Evolutionary conservation across 2,113 vertebrate species (phyloP).

Genomic region (Dendropsophus ebraccatus): DNA sequence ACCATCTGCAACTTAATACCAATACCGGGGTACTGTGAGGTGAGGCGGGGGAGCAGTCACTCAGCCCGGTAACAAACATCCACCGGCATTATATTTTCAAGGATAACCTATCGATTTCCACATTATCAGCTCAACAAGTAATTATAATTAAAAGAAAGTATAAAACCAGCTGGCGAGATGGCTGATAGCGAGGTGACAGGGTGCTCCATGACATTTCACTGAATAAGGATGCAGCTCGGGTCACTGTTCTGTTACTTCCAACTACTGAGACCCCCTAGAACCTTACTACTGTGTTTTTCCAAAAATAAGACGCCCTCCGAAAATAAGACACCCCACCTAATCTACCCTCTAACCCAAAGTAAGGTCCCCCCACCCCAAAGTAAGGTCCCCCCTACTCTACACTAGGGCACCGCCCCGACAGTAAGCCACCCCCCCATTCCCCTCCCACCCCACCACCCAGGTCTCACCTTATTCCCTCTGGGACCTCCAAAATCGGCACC

Average conservation of each 20-base stretch:
- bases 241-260: not conserved
- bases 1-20: slow-evolving; percentile 19
- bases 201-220: not conserved
- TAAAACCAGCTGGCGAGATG: not conserved
- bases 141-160: not conserved
- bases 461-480: too few species aligned
- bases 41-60: not conserved
- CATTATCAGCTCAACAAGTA: not conserved
- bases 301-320: too few species aligned
- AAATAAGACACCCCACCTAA: too few species aligned
- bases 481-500: too few species aligned
- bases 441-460: too few species aligned
- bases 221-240: not conserved
- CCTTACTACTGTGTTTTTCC: too few species aligned
- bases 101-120: not conserved
- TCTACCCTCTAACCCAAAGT: too few species aligned
- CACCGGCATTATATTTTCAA: slow-evolving; percentile 23
- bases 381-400: too few species aligned
- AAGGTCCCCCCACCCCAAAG: too few species aligned
- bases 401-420: too few species aligned
- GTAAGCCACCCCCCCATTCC: too few species aligned
- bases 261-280: not conserved
- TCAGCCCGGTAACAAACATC: not conserved
- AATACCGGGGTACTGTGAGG: not conserved
- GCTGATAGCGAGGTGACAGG: not conserved